Evolutionary conservation across 2,113 vertebrate genomes (phyloP).

Genomic region (Microtus ochrogaster): DNA sequence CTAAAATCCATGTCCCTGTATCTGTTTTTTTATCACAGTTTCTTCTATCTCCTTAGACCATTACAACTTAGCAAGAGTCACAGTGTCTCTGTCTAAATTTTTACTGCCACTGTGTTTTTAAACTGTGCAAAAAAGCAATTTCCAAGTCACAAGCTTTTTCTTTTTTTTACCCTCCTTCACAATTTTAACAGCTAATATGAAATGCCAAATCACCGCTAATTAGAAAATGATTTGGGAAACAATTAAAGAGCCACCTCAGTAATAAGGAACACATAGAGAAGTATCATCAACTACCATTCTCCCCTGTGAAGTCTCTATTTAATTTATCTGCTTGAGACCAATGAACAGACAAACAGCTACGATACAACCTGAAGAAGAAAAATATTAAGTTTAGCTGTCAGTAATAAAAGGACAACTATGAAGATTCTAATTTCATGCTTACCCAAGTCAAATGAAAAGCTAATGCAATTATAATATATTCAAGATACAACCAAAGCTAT

Average conservation of each 20-base stretch:
- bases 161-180: conserved; percentile 73
- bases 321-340: conserved; percentile 50
- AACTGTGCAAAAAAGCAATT: conserved; percentile 77
- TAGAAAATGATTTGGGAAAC: conserved; percentile 87
- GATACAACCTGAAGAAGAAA: background rate
- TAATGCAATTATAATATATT: background rate
- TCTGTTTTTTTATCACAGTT: background rate
- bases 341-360: background rate
- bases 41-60: background rate
- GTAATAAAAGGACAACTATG: background rate
- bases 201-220: conserved; percentile 82
- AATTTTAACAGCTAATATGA: conserved; percentile 79
- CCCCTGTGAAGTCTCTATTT: background rate
- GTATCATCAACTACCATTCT: conserved; percentile 45
- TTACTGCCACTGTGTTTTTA: conserved; percentile 65
- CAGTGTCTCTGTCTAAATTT: conserved; percentile 23
- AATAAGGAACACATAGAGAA: conserved; percentile 50
- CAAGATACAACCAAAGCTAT: background rate
- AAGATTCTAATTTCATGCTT: background rate
- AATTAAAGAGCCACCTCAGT: conserved; percentile 77
- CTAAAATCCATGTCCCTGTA: background rate
- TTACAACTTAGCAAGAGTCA: background rate
- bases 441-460: conserved; percentile 12
- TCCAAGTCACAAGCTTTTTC: conserved; percentile 76
- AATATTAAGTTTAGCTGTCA: background rate